A percentile compares a stretch with the other conserved stretches of the same genome.
phyloP scores from a whole-genome alignment of 92 coral and sea anemone species.

The Isaurus tuberculatus region DNA sequence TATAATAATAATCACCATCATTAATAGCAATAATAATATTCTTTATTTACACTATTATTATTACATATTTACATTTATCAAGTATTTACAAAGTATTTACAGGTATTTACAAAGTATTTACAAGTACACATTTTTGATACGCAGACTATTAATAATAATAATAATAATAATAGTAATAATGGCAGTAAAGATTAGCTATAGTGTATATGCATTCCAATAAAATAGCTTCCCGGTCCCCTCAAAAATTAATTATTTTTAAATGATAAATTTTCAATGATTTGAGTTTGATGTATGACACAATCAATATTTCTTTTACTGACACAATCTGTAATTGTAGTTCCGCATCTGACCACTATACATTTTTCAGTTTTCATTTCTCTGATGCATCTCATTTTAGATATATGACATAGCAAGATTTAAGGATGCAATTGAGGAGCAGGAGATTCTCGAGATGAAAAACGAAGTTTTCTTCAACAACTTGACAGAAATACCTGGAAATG shows the following conservation, averaged over 20 bases:
- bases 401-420: constrained; percentile 13
- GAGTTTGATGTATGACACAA: neutral
- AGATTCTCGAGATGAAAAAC: neutral
- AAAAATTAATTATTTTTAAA: neutral
- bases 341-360: constrained; percentile 11
- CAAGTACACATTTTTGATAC: neutral
- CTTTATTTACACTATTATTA: neutral
- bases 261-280: constrained; percentile 11
- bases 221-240: neutral
- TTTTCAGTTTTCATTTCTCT: constrained; percentile 1
- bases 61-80: neutral
- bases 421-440: constrained; percentile 14
- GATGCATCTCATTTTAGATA: neutral
- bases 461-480: constrained; percentile 8
- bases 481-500: neutral
- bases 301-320: neutral
- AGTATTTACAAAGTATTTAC: neutral
- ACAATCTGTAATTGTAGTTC: neutral
- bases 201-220: neutral
- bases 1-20: neutral
- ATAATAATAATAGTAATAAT: constrained; percentile 3
- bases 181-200: neutral
- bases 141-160: constrained; percentile 1
- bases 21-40: constrained; percentile 6
- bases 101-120: neutral